phyloP scores from a whole-genome alignment of 2,797 vertebrate species.

The Furcifer pardalis region DNA sequence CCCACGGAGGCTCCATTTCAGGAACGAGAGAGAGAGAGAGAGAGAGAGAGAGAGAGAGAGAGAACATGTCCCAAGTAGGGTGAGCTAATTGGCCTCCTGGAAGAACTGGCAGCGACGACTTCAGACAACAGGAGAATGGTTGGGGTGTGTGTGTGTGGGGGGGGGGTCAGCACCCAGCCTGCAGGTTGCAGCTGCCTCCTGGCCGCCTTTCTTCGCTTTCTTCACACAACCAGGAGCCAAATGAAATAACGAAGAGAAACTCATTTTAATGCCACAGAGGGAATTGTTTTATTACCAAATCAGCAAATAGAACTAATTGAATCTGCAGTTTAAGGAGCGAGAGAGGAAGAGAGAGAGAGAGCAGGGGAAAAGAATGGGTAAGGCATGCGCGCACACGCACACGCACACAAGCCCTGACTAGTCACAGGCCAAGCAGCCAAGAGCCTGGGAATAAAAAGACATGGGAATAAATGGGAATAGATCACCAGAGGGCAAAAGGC shows the following conservation, averaged over 20 bases:
- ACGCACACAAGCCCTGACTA: constrained; percentile 45
- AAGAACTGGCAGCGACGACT: not conserved
- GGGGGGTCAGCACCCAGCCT: constrained; percentile 8
- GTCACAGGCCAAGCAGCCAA: constrained; percentile 51
- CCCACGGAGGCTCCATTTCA: not conserved
- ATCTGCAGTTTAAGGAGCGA: constrained; percentile 62
- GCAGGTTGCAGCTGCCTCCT: constrained; percentile 46
- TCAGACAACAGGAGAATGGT: no score
- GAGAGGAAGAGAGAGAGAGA: not conserved
- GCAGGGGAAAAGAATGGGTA: not conserved
- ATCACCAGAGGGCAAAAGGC: not conserved
- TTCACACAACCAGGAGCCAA: constrained; percentile 63
- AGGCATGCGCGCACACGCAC: not conserved
- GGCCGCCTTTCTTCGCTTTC: constrained; percentile 39
- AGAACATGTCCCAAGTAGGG: not conserved
- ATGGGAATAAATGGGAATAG: constrained; percentile 47
- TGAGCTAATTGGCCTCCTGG: not conserved
- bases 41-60: not conserved
- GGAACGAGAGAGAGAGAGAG: not conserved
- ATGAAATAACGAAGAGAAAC: constrained; percentile 75
- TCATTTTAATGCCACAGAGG: constrained; percentile 75
- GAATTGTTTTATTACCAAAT: constrained; percentile 77
- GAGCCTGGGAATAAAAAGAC: constrained; percentile 58
- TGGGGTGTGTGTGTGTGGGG: no score
- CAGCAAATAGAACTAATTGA: constrained; percentile 80